Conservation (phyloP, 2,113 vertebrate genomes). For the Sitta europaea region DNA sequence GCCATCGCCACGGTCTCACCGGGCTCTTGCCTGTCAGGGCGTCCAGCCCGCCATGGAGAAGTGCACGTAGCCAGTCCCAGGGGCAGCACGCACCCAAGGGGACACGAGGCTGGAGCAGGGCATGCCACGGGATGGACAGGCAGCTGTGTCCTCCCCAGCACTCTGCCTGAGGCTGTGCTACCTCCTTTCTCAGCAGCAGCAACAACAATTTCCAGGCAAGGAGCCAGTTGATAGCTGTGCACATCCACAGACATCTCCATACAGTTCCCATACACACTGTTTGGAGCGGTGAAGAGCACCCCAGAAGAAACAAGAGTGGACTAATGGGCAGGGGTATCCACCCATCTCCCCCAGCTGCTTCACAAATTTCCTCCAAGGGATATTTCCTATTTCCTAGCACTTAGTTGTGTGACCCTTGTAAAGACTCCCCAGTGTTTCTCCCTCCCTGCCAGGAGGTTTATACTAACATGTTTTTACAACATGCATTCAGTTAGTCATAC, state of each 20-base stretch:
- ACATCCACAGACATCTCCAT: background rate
- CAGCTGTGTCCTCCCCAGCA: background rate
- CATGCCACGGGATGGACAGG: fast-evolving
- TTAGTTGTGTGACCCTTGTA: background rate
- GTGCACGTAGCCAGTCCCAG: background rate
- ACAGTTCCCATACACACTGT: background rate
- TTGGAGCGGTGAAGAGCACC: background rate
- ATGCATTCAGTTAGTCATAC: background rate
- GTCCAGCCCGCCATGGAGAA: background rate
- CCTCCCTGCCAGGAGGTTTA: background rate
- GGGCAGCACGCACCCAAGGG: background rate
- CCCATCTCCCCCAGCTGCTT: background rate
- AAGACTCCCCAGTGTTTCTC: background rate
- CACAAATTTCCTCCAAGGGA: background rate
- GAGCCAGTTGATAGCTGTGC: background rate
- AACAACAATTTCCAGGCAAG: background rate
- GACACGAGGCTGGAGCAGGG: background rate
- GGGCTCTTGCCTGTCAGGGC: background rate
- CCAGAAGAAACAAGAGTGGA: background rate
- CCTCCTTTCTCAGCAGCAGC: background rate
- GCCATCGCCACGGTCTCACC: fast-evolving
- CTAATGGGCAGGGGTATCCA: background rate
- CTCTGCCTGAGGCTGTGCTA: background rate
- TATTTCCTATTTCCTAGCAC: background rate
- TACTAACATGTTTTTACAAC: background rate